phyloP scores from a whole-genome alignment of 2,113 vertebrate species.

The Turnix velox region DNA sequence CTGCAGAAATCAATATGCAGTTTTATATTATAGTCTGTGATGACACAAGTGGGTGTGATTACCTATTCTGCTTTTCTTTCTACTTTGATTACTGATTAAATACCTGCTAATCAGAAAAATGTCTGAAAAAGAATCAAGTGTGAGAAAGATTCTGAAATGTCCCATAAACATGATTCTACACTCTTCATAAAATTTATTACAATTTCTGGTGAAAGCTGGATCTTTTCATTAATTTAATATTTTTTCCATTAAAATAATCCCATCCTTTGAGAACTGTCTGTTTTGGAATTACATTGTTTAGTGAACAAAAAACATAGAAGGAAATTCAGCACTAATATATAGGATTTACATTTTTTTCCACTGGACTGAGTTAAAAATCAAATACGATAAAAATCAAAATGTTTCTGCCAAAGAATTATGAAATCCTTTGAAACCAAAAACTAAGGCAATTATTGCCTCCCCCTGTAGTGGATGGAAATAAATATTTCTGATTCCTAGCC shows the following conservation, averaged over 20 bases:
- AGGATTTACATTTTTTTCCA: slow-evolving; percentile 33
- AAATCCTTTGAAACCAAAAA: slow-evolving; percentile 5
- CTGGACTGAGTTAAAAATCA: slow-evolving; percentile 19
- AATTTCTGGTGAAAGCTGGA: neutral
- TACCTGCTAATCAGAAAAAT: neutral
- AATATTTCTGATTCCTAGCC: neutral
- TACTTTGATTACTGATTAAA: neutral
- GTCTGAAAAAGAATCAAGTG: neutral
- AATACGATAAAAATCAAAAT: neutral
- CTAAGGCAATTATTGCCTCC: neutral
- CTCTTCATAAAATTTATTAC: neutral
- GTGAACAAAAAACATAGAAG: slow-evolving; percentile 17
- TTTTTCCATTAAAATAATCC: neutral
- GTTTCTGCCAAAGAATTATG: neutral
- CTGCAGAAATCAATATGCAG: neutral
- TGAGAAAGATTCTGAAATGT: neutral
- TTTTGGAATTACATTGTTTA: slow-evolving; percentile 5
- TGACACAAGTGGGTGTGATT: neutral
- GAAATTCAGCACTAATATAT: neutral
- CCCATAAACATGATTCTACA: neutral
- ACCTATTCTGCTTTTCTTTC: neutral
- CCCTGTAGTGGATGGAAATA: slow-evolving; percentile 6
- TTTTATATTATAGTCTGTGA: neutral
- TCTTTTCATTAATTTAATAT: neutral
- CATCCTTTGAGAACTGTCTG: neutral